Conservation (phyloP, 2,888 invertebrate genomes). For the Harmothoe impar region DNA sequence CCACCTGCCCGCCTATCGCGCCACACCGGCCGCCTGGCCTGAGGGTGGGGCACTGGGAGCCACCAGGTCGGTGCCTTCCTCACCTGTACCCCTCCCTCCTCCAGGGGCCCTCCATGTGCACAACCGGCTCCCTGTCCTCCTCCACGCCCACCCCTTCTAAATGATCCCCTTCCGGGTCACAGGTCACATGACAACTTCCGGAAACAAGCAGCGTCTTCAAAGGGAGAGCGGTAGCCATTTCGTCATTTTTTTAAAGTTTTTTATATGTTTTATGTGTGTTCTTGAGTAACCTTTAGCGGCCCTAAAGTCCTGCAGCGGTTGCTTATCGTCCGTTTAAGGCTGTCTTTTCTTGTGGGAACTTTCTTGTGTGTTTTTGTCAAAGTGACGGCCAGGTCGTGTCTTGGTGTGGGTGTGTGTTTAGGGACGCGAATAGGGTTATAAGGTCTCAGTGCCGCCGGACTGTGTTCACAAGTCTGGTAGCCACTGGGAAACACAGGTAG, state of each 20-base stretch:
- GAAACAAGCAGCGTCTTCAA: background rate
- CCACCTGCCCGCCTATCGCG: conserved; percentile 17
- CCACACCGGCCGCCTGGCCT: background rate
- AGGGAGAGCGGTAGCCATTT: background rate
- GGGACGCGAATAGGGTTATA: background rate
- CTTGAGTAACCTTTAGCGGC: background rate
- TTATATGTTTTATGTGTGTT: background rate
- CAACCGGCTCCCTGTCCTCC: background rate
- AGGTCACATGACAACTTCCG: conserved; percentile 8
- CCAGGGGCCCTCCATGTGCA: background rate
- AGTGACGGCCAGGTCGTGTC: background rate
- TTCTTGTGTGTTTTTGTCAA: background rate
- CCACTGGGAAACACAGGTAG: background rate
- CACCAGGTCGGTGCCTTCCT: too few species aligned
- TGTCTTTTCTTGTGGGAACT: background rate
- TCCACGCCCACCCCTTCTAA: background rate
- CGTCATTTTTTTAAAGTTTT: too few species aligned
- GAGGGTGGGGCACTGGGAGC: too few species aligned
- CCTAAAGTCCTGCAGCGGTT: background rate
- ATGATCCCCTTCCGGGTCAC: conserved; percentile 16
- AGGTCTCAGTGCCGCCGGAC: background rate
- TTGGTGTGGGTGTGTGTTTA: background rate
- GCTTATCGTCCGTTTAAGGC: conserved; percentile 1
- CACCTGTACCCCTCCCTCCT: too few species aligned
- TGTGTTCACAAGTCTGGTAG: background rate